phyloP scores from a whole-genome alignment of 2,797 vertebrate species.

The Oreochromis grahami region DNA sequence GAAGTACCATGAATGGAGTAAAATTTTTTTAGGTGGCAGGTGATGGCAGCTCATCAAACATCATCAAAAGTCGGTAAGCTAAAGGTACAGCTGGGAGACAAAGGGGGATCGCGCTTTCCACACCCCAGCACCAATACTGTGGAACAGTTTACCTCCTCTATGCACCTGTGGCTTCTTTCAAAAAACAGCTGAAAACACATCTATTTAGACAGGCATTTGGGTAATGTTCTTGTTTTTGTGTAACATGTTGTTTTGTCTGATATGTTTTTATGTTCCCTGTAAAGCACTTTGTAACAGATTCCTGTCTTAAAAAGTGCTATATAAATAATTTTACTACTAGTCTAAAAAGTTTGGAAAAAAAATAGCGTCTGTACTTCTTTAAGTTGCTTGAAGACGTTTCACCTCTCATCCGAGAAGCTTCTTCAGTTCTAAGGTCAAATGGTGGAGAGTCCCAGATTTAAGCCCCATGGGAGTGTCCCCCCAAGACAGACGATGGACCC shows the following conservation, averaged over 20 bases:
- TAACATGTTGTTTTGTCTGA: too few relatives aligned
- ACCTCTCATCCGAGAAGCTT: background rate
- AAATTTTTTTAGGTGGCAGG: fast-evolving
- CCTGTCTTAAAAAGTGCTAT: too few relatives aligned
- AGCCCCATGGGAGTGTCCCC: background rate
- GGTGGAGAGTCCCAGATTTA: background rate
- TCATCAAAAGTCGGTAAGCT: background rate
- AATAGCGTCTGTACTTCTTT: background rate
- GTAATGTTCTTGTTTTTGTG: too few relatives aligned
- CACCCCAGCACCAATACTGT: background rate
- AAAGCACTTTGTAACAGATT: too few relatives aligned
- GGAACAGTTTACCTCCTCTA: background rate
- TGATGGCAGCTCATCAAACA: background rate
- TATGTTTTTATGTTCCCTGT: too few relatives aligned
- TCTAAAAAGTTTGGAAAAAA: background rate
- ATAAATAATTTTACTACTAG: background rate
- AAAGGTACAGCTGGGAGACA: background rate
- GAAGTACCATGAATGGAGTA: background rate
- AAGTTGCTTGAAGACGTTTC: background rate
- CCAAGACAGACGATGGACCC: background rate
- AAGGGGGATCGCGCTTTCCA: background rate
- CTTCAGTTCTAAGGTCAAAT: background rate
- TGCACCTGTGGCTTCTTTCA: background rate
- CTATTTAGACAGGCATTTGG: background rate
- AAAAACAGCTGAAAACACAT: background rate